These are phyloP conservation scores for Eilema caniola DNA, from an alignment of 2,888 invertebrate species.

Conservation along the genomic window DNA sequence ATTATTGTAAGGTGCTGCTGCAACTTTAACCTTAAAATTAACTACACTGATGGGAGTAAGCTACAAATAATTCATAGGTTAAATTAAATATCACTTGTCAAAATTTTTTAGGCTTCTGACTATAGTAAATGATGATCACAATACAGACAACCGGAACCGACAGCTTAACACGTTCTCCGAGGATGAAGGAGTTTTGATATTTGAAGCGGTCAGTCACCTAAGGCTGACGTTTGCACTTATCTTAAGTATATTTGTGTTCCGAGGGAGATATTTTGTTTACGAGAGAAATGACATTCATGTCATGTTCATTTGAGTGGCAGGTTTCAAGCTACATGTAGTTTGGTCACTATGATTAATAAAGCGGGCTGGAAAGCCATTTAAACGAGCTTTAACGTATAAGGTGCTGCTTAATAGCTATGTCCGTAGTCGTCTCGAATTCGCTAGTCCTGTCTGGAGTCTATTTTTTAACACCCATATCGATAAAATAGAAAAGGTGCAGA, in stretches of 20 bases:
- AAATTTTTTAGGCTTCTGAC: constrained; percentile 17
- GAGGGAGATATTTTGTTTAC: background rate
- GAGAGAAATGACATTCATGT: background rate
- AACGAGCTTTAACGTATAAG: too few relatives aligned
- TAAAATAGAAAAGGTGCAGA: too few relatives aligned
- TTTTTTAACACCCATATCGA: too few relatives aligned
- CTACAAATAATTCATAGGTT: constrained; percentile 9
- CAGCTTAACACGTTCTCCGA: constrained; percentile 20
- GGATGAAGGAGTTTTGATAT: constrained; percentile 23
- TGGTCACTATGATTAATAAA: too few relatives aligned
- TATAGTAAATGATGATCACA: constrained; percentile 9
- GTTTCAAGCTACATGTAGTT: too few relatives aligned
- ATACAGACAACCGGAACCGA: constrained; percentile 25
- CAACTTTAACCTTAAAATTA: background rate
- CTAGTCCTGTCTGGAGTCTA: too few relatives aligned
- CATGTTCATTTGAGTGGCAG: too few relatives aligned
- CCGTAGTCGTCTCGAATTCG: too few relatives aligned
- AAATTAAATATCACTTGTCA: constrained; percentile 13
- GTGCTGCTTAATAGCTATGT: too few relatives aligned
- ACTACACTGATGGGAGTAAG: background rate
- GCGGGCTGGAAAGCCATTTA: too few relatives aligned
- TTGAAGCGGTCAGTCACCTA: constrained; percentile 22
- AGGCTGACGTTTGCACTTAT: constrained; percentile 7
- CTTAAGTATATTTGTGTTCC: constrained; percentile 2
- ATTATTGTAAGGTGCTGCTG: too few relatives aligned